Conservation (phyloP, 2,888 invertebrate species). For the Frankliniella intonsa region DNA sequence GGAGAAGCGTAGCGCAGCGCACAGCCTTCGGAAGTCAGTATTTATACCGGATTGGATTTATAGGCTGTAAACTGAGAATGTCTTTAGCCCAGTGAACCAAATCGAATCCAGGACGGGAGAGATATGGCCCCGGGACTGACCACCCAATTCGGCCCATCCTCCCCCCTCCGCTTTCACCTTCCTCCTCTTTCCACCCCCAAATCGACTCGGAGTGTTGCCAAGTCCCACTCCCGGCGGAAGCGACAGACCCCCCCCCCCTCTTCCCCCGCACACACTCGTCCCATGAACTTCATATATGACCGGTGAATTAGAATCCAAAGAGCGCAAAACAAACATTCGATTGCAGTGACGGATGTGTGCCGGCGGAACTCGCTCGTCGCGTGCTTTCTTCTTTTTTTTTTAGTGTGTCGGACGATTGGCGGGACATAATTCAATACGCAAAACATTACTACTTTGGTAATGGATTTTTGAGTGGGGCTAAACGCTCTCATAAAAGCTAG, state of each 20-base stretch:
- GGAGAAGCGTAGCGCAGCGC: background rate
- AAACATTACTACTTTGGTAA: too few relatives aligned
- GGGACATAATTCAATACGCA: too few relatives aligned
- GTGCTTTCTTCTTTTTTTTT: too few relatives aligned
- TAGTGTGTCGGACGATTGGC: too few relatives aligned
- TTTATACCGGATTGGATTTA: slow-evolving; percentile 10
- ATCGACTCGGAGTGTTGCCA: background rate
- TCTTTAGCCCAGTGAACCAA: slow-evolving; percentile 25
- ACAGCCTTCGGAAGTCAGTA: slow-evolving; percentile 13
- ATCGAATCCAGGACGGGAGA: slow-evolving; percentile 16
- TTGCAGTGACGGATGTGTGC: too few relatives aligned
- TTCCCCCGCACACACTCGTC: background rate
- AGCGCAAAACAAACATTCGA: background rate
- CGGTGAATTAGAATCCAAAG: too few relatives aligned
- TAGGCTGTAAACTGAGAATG: slow-evolving; percentile 25
- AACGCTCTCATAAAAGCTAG: too few relatives aligned
- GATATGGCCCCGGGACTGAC: slow-evolving; percentile 9
- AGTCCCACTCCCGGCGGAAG: background rate
- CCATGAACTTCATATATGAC: too few relatives aligned
- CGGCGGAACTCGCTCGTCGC: too few relatives aligned
- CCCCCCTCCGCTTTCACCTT: background rate
- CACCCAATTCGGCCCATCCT: background rate
- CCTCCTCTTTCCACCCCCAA: background rate
- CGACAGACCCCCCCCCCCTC: background rate
- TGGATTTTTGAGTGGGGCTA: too few relatives aligned